A percentile compares a stretch with the other conserved stretches of the same genome.
These are phyloP conservation scores for Pardosa pseudoannulata DNA, from an alignment of 2,888 invertebrate species.

Conservation along the genomic window DNA sequence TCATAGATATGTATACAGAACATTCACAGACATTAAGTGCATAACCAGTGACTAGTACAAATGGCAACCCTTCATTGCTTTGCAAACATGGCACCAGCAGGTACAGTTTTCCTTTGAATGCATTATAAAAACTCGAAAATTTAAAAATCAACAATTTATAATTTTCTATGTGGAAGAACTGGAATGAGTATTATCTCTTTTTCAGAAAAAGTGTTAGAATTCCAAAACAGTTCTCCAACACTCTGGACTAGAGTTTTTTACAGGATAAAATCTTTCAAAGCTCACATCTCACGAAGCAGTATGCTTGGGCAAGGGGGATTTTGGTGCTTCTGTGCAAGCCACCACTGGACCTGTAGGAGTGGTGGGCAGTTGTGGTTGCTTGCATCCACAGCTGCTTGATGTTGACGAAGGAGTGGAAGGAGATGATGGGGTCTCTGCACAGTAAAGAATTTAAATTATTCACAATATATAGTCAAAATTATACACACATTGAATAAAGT, in stretches of 20 bases:
- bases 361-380: constrained; percentile 10
- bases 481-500: too few relatives aligned
- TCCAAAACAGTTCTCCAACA: neutral
- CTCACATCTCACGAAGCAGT: neutral
- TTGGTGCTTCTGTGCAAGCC: neutral
- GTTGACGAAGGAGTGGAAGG: constrained; percentile 25
- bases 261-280: neutral
- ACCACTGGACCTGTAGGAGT: neutral
- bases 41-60: constrained; percentile 48
- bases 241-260: neutral
- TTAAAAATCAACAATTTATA: constrained; percentile 58
- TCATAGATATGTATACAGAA: constrained; percentile 48
- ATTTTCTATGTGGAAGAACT: constrained; percentile 61
- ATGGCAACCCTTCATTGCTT: constrained; percentile 14
- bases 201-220: neutral
- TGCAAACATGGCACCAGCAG: constrained; percentile 36
- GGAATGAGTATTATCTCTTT: constrained; percentile 41
- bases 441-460: too few relatives aligned
- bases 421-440: constrained; percentile 24
- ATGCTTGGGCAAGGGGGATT: neutral
- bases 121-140: constrained; percentile 24
- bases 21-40: constrained; percentile 5
- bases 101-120: neutral
- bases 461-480: too few relatives aligned
- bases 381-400: constrained; percentile 48